Base-by-base conservation (phyloP, 2,888 invertebrate species). In the Netelia melanura region DNA sequence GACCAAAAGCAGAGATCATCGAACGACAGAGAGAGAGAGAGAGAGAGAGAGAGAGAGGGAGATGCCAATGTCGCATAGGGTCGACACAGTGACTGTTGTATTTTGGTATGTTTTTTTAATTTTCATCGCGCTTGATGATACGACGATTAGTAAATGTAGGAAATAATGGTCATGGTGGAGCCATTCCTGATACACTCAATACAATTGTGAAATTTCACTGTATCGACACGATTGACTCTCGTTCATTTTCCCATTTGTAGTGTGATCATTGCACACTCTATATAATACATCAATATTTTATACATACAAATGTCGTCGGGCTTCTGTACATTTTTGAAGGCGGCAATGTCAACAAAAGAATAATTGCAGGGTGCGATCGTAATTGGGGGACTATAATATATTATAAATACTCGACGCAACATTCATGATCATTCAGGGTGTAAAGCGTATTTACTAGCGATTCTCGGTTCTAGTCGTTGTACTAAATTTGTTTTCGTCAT, bases 401-500 rank as follows among this genome's bases (percentile, higher is more conserved):
- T 38, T 38, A 38, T 38, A 5, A 38, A 38, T 38, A 38, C 1
- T 38, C 38, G 38, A 38, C 5, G 6, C 38, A 6, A 6, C 6
- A 38, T 54, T 54, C 54, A 3, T n/a, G 6, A 54, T 54, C 54
- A 3, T 54, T 75, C 56, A 1, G 77, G 44, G n/a, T 64, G 23
- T n/a, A 48, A 54, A 23, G 48, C 23, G 44, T 67, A 71, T 38
- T 76, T 64, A 21, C 25, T 61, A 52, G 38, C 64, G 43, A 48
- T 76, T 68, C 14, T 70, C 74, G 17, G 48, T 58, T 43, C 2
- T 48, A 3, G 52, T 56, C 65, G 79, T 74, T 74, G 74, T 64
- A 81, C 68, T 43, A n/a, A 75, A 65, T 62, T 71, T 81, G 78
- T 88, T 86, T 79, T 85, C 86, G 81, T 74, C 87, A 64, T 75